These are phyloP conservation scores for Gobio occitaniae DNA, from an alignment of 2,797 vertebrate species.

Conservation along the genomic window DNA sequence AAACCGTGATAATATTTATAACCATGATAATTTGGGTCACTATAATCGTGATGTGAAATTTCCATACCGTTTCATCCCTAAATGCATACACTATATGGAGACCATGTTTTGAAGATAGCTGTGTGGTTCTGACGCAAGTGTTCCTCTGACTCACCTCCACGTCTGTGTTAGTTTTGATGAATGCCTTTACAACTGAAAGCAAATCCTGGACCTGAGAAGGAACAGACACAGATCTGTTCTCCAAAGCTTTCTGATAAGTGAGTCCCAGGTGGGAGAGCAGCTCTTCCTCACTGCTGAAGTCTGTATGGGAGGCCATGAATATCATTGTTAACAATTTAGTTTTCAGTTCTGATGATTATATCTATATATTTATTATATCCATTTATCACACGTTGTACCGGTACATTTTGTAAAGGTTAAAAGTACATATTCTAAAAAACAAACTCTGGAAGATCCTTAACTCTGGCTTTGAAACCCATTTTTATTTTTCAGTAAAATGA, in stretches of 20 bases:
- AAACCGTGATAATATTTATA: too few relatives aligned
- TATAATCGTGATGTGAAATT: too few relatives aligned
- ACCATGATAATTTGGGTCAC: too few relatives aligned
- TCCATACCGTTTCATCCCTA: too few relatives aligned
- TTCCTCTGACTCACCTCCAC: conserved; percentile 76
- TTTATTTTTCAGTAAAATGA: background rate
- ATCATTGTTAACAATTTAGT: background rate
- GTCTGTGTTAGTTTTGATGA: conserved; percentile 73
- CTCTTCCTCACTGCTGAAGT: conserved; percentile 85
- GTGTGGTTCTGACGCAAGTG: background rate
- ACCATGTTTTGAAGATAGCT: background rate
- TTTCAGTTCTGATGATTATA: background rate
- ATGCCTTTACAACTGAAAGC: conserved; percentile 80
- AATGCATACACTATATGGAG: background rate
- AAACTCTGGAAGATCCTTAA: background rate
- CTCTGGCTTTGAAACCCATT: background rate
- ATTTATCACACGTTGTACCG: background rate
- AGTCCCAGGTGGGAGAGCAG: conserved; percentile 81
- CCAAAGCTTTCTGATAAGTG: conserved; percentile 81
- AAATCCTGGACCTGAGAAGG: conserved; percentile 75
- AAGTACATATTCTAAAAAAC: background rate
- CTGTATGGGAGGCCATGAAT: conserved; percentile 68
- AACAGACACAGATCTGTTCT: conserved; percentile 70
- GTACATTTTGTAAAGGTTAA: too few relatives aligned
- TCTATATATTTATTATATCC: background rate